These are phyloP conservation scores for Castor canadensis DNA, from an alignment of 2,113 vertebrate genomes.

Conservation along the genomic window DNA sequence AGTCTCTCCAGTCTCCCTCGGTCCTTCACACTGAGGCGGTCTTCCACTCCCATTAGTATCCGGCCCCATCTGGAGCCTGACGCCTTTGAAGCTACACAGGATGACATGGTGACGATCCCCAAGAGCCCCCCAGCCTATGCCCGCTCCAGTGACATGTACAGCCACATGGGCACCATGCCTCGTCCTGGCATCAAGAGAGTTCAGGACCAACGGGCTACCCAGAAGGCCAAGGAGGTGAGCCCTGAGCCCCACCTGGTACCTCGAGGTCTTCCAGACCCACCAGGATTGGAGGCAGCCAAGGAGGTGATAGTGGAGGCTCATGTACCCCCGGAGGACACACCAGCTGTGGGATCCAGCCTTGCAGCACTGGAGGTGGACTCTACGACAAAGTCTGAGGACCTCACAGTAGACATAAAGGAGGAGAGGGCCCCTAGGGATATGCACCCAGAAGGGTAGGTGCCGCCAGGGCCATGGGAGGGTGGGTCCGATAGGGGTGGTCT, in stretches of 20 bases:
- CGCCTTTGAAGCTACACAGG: conserved; percentile 80
- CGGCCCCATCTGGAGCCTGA: conserved; percentile 56
- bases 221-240: conserved; percentile 30
- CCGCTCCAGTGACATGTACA: conserved; percentile 93
- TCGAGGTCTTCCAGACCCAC: conserved; percentile 51
- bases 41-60: conserved; percentile 45
- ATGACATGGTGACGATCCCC: conserved; percentile 88
- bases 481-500: background rate
- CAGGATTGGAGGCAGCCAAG: conserved; percentile 48
- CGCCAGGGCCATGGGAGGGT: background rate
- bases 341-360: background rate
- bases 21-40: conserved; percentile 81
- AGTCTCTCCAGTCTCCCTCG: conserved; percentile 90
- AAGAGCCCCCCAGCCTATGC: conserved; percentile 88
- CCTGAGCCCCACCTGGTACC: background rate
- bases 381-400: background rate
- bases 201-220: conserved; percentile 36
- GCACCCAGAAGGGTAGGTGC: conserved; percentile 63
- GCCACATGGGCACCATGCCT: conserved; percentile 96
- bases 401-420: background rate
- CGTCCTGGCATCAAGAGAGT: conserved; percentile 73
- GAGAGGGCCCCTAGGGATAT: background rate
- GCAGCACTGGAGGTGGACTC: background rate
- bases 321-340: background rate
- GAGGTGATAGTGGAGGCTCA: background rate